phyloP scores from a whole-genome alignment of 2,797 vertebrate species.

The Brachyalestes nurse region DNA sequence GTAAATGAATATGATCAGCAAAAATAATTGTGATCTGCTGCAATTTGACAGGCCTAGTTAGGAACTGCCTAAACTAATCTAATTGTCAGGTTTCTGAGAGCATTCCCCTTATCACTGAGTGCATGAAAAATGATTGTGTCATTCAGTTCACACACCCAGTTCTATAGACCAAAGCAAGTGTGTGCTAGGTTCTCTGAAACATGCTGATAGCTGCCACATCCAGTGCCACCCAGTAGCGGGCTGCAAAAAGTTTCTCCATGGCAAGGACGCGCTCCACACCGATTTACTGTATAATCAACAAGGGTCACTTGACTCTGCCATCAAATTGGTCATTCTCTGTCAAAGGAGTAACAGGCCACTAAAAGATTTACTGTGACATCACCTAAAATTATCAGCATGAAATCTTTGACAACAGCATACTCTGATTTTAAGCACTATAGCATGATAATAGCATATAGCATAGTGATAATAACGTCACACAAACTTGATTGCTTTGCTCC shows the following conservation, averaged over 20 bases:
- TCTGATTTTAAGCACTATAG: not conserved
- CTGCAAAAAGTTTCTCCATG: slow-evolving; percentile 45
- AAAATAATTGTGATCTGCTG: too few relatives aligned
- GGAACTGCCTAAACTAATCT: too few relatives aligned
- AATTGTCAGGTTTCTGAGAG: too few relatives aligned
- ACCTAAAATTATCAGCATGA: slow-evolving; percentile 56
- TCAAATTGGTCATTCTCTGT: slow-evolving; percentile 50
- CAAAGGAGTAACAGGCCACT: slow-evolving; percentile 70
- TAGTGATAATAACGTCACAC: not conserved
- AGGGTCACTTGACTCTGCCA: slow-evolving; percentile 55
- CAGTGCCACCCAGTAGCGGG: not conserved
- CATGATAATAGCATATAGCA: too few relatives aligned
- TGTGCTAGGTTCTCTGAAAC: not conserved
- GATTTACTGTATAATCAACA: slow-evolving; percentile 55
- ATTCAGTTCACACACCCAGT: too few relatives aligned
- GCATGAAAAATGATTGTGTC: too few relatives aligned
- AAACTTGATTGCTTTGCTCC: not conserved
- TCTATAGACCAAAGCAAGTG: too few relatives aligned
- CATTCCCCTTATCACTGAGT: too few relatives aligned
- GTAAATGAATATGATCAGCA: too few relatives aligned
- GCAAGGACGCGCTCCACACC: slow-evolving; percentile 35
- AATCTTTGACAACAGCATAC: not conserved
- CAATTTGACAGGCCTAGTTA: too few relatives aligned
- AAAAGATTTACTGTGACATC: slow-evolving; percentile 71
- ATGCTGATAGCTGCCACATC: not conserved